Evolutionary conservation across 1,140 invertebrate species (phyloP), one percentile per base, ranked within the genome.

Genomic region (Oryzaephilus surinamensis): DNA sequence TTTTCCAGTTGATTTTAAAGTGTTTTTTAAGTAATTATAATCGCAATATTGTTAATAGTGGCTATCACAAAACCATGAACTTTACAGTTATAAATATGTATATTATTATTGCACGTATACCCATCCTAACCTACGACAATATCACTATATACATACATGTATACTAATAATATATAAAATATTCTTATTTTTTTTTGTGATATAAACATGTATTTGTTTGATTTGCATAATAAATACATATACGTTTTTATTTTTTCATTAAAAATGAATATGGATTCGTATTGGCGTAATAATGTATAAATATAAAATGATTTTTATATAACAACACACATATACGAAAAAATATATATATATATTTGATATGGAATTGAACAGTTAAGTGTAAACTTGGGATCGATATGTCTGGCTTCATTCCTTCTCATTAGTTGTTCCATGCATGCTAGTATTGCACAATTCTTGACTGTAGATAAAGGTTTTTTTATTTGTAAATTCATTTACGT

Each of bases 361-460:
- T 38, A 38, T 19, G 27, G 38, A 41, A 33, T 33, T 21, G 38
- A 33, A 41, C 38, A 26, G 32, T 14, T n/a, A 41, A 41, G 8
- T 34, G 5, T 15, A 13, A 24, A n/a, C n/a, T n/a, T n/a, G n/a
- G 16, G 45, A 47, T 47, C 45, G 45, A 47, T 47, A 47, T 21
- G 45, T 43, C 45, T 47, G 45, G 41, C 40, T 17, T 23, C 31
- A 34, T 23, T 46, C 37, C 28, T n/a, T 12, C n/a, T 39, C 21
- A 24, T 36, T n/a, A n/a, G n/a, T n/a, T n/a, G n/a, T n/a, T n/a
- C n/a, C n/a, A n/a, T n/a, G n/a, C n/a, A n/a, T n/a, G n/a, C n/a
- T n/a, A n/a, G n/a, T n/a, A n/a, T n/a, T n/a, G n/a, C n/a, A n/a
- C n/a, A n/a, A n/a, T n/a, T n/a, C n/a, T n/a, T 29, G 11, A 29